These are phyloP conservation scores for Leptogaster cylindrica DNA, from an alignment of 2,888 invertebrate genomes.

Conservation along the genomic window DNA sequence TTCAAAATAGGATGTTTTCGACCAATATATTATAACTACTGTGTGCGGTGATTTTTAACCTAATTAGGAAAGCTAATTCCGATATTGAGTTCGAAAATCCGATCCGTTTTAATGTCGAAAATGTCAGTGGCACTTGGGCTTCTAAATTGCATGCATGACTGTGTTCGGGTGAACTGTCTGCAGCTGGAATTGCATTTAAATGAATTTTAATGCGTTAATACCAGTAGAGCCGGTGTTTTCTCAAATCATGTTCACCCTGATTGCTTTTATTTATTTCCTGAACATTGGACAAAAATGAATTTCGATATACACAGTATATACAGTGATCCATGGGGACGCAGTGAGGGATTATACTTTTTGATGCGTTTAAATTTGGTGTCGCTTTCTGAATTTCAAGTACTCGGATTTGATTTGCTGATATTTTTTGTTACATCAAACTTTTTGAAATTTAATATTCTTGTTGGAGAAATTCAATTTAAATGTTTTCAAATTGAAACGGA, in stretches of 20 bases:
- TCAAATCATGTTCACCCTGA: too few relatives aligned
- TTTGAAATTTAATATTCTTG: not conserved
- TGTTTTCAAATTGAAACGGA: not conserved
- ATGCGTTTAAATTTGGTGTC: too few relatives aligned
- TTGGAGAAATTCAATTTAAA: not conserved
- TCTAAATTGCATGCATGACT: not conserved
- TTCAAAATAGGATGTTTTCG: constrained; percentile 9
- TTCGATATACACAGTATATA: too few relatives aligned
- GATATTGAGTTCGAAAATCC: constrained; percentile 24
- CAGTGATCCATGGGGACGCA: too few relatives aligned
- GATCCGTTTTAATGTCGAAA: constrained; percentile 19
- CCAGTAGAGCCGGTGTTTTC: not conserved
- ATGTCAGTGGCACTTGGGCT: constrained; percentile 26
- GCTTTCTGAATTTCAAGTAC: too few relatives aligned
- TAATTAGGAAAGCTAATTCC: constrained; percentile 41
- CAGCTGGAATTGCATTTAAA: not conserved
- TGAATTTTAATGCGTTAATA: constrained; percentile 7
- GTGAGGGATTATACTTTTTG: too few relatives aligned
- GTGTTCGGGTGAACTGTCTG: too few relatives aligned
- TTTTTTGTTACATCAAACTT: not conserved
- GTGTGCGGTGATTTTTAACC: constrained; percentile 35
- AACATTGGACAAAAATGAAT: too few relatives aligned
- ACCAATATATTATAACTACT: constrained; percentile 9
- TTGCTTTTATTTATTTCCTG: too few relatives aligned
- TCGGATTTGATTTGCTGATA: too few relatives aligned